Percentiles rank a stretch among this genome's conserved stretches.
phyloP scores from a whole-genome alignment of 2,113 vertebrate genomes.

The Sander lucioperca region DNA sequence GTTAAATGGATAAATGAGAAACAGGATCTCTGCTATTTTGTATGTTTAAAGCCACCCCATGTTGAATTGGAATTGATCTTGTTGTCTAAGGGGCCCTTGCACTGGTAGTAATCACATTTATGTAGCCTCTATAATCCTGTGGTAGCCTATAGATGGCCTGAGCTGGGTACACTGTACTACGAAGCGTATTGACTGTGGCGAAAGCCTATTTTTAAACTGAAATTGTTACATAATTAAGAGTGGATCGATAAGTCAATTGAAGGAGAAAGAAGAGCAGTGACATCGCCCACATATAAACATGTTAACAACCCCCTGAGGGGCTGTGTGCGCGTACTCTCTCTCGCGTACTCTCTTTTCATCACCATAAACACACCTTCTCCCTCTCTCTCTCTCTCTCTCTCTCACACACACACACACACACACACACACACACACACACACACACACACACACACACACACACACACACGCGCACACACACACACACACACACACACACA shows the following conservation, averaged over 20 bases:
- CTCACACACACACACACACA: too few relatives aligned
- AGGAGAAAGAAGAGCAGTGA: slow-evolving; percentile 56
- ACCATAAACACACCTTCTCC: background rate
- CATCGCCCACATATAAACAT: slow-evolving; percentile 53
- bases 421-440: background rate
- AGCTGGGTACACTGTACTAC: slow-evolving; percentile 22
- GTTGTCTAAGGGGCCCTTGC: slow-evolving; percentile 44
- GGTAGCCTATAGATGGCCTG: slow-evolving; percentile 8
- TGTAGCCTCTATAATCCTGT: slow-evolving; percentile 51
- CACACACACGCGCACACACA: background rate
- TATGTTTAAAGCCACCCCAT: background rate
- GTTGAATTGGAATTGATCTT: slow-evolving; percentile 21
- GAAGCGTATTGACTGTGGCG: slow-evolving; percentile 27
- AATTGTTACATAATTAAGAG: slow-evolving; percentile 79
- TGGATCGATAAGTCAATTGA: slow-evolving; percentile 72
- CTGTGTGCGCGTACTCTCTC: background rate
- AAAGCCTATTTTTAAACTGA: slow-evolving; percentile 65
- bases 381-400: background rate
- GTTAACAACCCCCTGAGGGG: slow-evolving; percentile 52
- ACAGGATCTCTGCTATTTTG: background rate
- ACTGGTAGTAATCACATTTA: slow-evolving; percentile 63
- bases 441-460: background rate
- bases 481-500: background rate
- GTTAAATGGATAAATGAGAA: background rate
- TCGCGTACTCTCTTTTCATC: slow-evolving; percentile 18